Evolutionary conservation across 1,140 invertebrate species (phyloP), one percentile per base, ranked within the genome.

Genomic region (Matsumurasca onukii): DNA sequence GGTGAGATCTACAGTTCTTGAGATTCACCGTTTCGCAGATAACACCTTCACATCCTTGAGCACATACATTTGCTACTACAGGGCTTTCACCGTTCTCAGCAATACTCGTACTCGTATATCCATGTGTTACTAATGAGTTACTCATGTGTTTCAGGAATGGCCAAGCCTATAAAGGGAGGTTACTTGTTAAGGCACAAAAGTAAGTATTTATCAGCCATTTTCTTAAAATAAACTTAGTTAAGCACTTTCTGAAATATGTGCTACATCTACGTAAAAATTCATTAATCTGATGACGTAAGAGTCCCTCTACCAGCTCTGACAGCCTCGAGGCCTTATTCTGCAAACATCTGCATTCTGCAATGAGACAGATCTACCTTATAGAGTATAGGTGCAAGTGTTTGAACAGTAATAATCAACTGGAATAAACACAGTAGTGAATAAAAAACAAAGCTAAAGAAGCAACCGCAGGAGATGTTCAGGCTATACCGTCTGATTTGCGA

Each of bases 181-280:
- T 70, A 70, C 49, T 27, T 70, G 27, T 29, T 70, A 31, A 70
- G 62, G 31, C 69, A 70, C 59, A 70, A 70, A 70, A 70, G 69
- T 70, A 70, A 70, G 69, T 67, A 27, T 24, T 52, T 24, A 5
- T 13, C 12, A 59, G 24, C 5, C 30, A 22, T 59, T 59, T 27
- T 9, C 30, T 59, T n/a, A n/a, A n/a, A 22, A 5, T 59, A 22
- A 24, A 22, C 3, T 52, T 5, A 12, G 9, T 52, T 52, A 52
- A 52, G 5, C 5, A 39, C 17, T 9, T 39, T 39, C 34, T 9
- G 17, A 17, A 39, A 52, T 24, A 5, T n/a, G 20, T 52, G 5
- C 12, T 12, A 20, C 12, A 24, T 52, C 3, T 52, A 52, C 12
- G 9, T 12, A n/a, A 5, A n/a, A 5, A 52, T 52, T 3, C 13